Percentiles rank a stretch among this genome's conserved stretches.
These are phyloP conservation scores for Cataglyphis hispanica DNA, from an alignment of 1,140 invertebrate species.

Conservation along the genomic window DNA sequence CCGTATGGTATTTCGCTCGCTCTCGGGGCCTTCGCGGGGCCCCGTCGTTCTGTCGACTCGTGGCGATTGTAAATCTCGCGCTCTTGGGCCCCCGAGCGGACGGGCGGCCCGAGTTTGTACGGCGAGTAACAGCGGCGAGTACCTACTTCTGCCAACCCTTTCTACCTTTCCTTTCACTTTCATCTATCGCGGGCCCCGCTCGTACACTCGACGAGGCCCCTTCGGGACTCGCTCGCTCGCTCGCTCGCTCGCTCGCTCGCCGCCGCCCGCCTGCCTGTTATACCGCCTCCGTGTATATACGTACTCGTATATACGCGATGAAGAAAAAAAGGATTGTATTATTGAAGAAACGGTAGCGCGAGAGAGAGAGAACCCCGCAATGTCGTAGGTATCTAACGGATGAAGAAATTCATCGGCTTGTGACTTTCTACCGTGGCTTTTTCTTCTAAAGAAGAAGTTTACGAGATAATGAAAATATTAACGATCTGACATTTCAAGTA, in stretches of 20 bases:
- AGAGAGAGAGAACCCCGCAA: not conserved
- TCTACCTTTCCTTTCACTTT: slow-evolving; percentile 85
- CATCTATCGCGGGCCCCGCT: slow-evolving; percentile 77
- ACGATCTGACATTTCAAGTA: not conserved
- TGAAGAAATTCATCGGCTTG: slow-evolving; percentile 25
- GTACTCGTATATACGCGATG: slow-evolving; percentile 41
- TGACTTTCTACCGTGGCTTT: not conserved
- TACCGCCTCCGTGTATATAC: slow-evolving; percentile 66
- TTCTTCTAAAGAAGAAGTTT: not conserved
- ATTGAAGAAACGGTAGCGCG: slow-evolving; percentile 58
- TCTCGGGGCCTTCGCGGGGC: slow-evolving; percentile 59
- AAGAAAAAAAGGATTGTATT: slow-evolving; percentile 48
- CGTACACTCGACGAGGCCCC: slow-evolving; percentile 71
- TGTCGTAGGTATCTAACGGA: slow-evolving; percentile 7
- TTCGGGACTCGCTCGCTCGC: slow-evolving; percentile 61
- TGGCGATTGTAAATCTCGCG: slow-evolving; percentile 81
- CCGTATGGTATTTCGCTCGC: slow-evolving; percentile 69
- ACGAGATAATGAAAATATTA: not conserved
- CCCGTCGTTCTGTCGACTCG: slow-evolving; percentile 61
- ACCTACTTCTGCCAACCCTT: slow-evolving; percentile 79
- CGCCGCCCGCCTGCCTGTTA: slow-evolving; percentile 62
- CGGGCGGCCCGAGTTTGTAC: slow-evolving; percentile 60
- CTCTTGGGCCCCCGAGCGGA: slow-evolving; percentile 71
- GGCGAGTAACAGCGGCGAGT: slow-evolving; percentile 75
- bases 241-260: slow-evolving; percentile 57